Conservation (phyloP, 1,140 invertebrate genomes). For the Glomeris maerens region DNA sequence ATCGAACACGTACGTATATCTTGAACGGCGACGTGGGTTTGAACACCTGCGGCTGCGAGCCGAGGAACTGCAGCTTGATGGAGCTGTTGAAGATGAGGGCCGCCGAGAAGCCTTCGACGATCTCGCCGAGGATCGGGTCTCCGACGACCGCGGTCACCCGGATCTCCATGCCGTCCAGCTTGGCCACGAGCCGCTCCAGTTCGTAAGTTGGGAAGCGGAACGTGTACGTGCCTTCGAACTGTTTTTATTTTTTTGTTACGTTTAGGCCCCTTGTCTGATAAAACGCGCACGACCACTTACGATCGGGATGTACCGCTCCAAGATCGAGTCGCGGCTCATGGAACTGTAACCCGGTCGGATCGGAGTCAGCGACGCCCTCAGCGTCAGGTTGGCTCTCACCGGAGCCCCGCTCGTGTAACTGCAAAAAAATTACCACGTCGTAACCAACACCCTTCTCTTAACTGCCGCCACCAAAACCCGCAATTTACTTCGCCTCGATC, state of each 20-base stretch:
- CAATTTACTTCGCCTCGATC: conserved; percentile 85
- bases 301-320: conserved; percentile 10
- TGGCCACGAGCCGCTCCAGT: conserved; percentile 46
- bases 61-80: conserved; percentile 64
- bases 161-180: conserved; percentile 63
- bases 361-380: conserved; percentile 58
- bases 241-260: no score
- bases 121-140: conserved; percentile 73
- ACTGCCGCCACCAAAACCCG: conserved; percentile 47
- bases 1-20: conserved; percentile 55
- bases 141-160: conserved; percentile 75
- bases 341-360: conserved; percentile 27
- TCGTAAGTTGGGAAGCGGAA: conserved; percentile 73
- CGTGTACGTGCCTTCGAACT: conserved; percentile 74
- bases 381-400: conserved; percentile 59
- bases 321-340: conserved; percentile 7
- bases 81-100: conserved; percentile 75
- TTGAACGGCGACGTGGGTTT: conserved; percentile 82
- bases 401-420: conserved; percentile 34
- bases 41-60: conserved; percentile 79
- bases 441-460: conserved; percentile 3
- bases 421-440: conserved; percentile 9
- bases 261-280: no score
- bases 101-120: conserved; percentile 64
- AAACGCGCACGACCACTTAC: conserved; percentile 10